Percentiles rank a stretch among this genome's conserved stretches.
Evolutionary conservation across 2,888 invertebrate genomes (phyloP).

Genomic region (Ommatoiulus sabulosus): DNA sequence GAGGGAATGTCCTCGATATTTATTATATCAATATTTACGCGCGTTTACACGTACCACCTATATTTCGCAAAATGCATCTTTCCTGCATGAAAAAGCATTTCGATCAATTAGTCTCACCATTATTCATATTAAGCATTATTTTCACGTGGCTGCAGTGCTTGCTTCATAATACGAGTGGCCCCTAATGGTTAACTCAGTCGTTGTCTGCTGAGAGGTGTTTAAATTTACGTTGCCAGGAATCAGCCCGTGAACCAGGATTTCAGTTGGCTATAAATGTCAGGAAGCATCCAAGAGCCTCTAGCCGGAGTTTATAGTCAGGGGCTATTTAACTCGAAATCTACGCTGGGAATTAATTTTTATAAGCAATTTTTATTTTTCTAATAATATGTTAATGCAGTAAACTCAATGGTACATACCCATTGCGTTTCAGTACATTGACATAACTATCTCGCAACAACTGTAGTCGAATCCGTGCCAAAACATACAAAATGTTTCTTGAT

Average conservation of each 20-base stretch:
- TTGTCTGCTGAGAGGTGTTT: neutral
- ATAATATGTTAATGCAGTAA: too few species aligned
- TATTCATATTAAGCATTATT: too few species aligned
- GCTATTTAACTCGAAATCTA: neutral
- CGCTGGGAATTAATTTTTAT: too few species aligned
- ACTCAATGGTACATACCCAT: too few species aligned
- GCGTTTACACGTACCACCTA: neutral
- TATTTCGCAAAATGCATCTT: neutral
- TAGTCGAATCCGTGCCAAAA: too few species aligned
- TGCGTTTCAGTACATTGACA: too few species aligned
- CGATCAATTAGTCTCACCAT: too few species aligned
- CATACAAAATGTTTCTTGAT: too few species aligned
- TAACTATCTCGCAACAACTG: too few species aligned
- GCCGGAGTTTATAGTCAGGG: neutral
- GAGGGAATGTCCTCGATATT: neutral
- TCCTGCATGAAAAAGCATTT: too few species aligned
- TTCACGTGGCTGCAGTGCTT: too few species aligned
- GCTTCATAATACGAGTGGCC: neutral
- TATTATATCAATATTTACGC: neutral
- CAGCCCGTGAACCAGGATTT: neutral
- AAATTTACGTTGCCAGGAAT: slow-evolving; percentile 13
- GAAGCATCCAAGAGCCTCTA: neutral
- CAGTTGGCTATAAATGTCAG: slow-evolving; percentile 5
- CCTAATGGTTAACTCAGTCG: neutral
- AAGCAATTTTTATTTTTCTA: neutral